Percentiles rank a stretch among this genome's conserved stretches.
phyloP scores from a whole-genome alignment of 2,113 vertebrate species.

The Muntiacus muntjak region DNA sequence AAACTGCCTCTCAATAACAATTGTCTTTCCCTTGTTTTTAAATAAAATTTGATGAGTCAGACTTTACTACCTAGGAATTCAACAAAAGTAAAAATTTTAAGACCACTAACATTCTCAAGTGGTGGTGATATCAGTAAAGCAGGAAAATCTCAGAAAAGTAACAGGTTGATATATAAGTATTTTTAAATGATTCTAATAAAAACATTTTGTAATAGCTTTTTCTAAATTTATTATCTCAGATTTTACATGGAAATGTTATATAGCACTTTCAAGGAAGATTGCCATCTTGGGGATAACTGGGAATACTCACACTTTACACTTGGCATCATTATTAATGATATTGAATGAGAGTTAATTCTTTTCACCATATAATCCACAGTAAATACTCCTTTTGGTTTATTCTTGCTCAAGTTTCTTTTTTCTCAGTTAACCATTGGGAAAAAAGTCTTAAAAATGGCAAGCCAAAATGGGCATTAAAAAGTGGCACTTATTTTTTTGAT shows the following conservation, averaged over 20 bases:
- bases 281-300: neutral
- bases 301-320: neutral
- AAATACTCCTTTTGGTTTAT: neutral
- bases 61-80: neutral
- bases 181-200: neutral
- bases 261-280: neutral
- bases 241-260: neutral
- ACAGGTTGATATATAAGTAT: neutral
- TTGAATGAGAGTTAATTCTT: neutral
- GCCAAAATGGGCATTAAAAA: neutral
- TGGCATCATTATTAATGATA: neutral
- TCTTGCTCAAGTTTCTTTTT: neutral
- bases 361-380: neutral
- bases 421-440: neutral
- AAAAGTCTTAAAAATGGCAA: neutral
- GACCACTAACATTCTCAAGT: neutral
- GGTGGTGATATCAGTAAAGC: neutral
- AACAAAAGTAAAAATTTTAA: neutral
- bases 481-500: slow-evolving; percentile 23
- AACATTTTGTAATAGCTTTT: neutral
- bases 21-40: neutral
- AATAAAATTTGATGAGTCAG: neutral
- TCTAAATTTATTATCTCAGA: neutral
- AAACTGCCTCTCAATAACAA: neutral
- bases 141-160: neutral